Conservation (phyloP, 2,113 vertebrate species). For the Mungos mungo region DNA sequence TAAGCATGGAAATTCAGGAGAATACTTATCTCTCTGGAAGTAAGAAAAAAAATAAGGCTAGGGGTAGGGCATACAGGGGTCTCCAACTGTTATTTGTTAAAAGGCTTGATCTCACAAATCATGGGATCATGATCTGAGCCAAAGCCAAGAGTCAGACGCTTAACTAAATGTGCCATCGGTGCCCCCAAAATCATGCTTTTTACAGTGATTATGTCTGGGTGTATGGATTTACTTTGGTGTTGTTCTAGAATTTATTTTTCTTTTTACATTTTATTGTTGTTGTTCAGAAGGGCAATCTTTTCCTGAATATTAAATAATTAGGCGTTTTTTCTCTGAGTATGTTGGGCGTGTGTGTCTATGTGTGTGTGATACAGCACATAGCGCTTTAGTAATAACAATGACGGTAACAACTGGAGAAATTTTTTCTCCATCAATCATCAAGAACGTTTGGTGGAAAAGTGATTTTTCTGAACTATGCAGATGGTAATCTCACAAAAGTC, state of each 20-base stretch:
- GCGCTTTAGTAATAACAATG: neutral
- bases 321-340: neutral
- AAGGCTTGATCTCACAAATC: no score
- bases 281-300: neutral
- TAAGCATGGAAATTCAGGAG: neutral
- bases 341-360: neutral
- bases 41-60: neutral
- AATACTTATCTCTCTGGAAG: neutral
- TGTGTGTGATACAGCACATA: neutral
- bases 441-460: neutral
- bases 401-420: neutral
- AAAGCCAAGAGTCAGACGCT: no score
- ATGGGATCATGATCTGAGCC: no score
- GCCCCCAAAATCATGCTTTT: neutral
- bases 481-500: slow-evolving; percentile 5
- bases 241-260: neutral
- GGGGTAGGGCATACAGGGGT: neutral
- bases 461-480: neutral
- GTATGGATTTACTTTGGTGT: neutral
- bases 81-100: neutral
- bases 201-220: neutral
- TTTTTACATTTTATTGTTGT: neutral
- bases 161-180: no score
- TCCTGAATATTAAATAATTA: neutral
- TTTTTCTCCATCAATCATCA: neutral